Percentiles rank a stretch among this genome's conserved stretches.
Evolutionary conservation across 37 sponge, comb jelly and placozoan species (phyloP).

Genomic region (Bolinopsis microptera): DNA sequence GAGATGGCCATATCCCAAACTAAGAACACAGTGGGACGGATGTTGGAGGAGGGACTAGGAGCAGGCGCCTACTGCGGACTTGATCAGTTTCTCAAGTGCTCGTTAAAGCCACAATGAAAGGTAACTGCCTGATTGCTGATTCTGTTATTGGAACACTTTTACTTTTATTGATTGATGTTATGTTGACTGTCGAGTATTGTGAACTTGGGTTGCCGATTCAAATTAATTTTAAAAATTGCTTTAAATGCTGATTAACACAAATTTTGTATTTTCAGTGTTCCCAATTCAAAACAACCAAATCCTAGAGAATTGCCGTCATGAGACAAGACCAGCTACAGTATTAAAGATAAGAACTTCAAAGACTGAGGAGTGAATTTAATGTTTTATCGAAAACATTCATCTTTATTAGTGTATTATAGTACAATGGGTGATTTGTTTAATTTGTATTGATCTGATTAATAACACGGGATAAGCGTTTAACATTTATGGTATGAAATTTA

Average conservation of each 20-base stretch:
- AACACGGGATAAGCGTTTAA: too few species aligned
- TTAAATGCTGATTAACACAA: too few species aligned
- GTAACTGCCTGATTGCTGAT: too few species aligned
- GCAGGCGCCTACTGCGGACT: constrained; percentile 38
- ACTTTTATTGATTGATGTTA: not conserved
- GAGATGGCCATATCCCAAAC: constrained; percentile 87
- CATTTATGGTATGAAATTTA: too few species aligned
- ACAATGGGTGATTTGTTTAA: not conserved
- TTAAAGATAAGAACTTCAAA: not conserved
- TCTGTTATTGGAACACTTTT: too few species aligned
- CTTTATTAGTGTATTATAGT: not conserved
- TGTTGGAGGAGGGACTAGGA: constrained; percentile 46
- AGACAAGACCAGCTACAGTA: not conserved
- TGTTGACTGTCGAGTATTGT: too few species aligned
- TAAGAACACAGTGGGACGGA: constrained; percentile 15
- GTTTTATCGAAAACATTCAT: not conserved
- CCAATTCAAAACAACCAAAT: not conserved
- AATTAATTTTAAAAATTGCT: too few species aligned
- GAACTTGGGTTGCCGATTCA: too few species aligned
- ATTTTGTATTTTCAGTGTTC: not conserved
- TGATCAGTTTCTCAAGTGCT: constrained; percentile 40
- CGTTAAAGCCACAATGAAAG: constrained; percentile 39
- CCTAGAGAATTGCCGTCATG: not conserved
- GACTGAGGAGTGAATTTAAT: not conserved
- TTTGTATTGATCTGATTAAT: not conserved